These are phyloP conservation scores for Erpobdella octoculata DNA, from an alignment of 2,888 invertebrate species.

Conservation along the genomic window DNA sequence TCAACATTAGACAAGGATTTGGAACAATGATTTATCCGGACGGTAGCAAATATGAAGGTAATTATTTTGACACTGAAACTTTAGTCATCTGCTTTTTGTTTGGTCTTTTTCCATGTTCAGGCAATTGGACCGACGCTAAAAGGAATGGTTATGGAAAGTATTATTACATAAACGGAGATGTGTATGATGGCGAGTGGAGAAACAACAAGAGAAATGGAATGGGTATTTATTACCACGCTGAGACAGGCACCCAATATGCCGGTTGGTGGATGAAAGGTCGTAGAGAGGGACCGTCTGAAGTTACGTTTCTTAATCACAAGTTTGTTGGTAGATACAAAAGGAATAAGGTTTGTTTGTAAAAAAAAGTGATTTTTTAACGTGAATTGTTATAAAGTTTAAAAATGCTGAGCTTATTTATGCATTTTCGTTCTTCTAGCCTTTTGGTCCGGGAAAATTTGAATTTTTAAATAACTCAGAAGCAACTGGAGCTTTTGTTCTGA, in stretches of 20 bases:
- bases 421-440: slow-evolving; percentile 4
- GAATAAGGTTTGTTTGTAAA: too few species aligned
- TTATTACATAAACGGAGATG: slow-evolving; percentile 51
- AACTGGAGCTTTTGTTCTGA: slow-evolving; percentile 17
- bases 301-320: slow-evolving; percentile 52
- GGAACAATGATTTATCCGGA: slow-evolving; percentile 79
- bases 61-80: too few species aligned
- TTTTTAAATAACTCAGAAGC: slow-evolving; percentile 27
- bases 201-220: slow-evolving; percentile 51
- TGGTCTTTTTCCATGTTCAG: slow-evolving; percentile 37
- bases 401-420: not conserved
- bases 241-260: slow-evolving; percentile 49
- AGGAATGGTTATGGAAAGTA: slow-evolving; percentile 51
- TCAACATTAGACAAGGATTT: slow-evolving; percentile 72
- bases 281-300: slow-evolving; percentile 51
- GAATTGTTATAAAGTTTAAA: not conserved
- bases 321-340: slow-evolving; percentile 44
- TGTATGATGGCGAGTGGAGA: slow-evolving; percentile 53
- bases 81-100: too few species aligned
- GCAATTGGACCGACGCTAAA: slow-evolving; percentile 52
- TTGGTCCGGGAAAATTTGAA: slow-evolving; percentile 25
- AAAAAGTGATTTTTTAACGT: not conserved
- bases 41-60: slow-evolving; percentile 73
- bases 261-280: slow-evolving; percentile 51
- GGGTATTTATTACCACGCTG: slow-evolving; percentile 49